These are phyloP conservation scores for Calliopsis andreniformis DNA, from an alignment of 1,140 invertebrate species.

Conservation along the genomic window DNA sequence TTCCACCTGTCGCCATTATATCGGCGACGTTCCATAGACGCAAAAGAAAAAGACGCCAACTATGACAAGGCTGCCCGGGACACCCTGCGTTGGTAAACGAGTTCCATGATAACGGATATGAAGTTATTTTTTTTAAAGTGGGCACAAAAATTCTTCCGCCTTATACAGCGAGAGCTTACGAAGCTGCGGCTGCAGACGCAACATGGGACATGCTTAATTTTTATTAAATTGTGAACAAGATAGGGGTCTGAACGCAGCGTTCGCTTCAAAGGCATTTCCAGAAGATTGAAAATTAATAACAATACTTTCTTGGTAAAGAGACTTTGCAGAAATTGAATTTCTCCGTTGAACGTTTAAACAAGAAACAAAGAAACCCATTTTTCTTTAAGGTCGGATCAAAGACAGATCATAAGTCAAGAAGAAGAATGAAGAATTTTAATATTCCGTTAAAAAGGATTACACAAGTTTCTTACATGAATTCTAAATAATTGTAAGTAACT, in stretches of 20 bases:
- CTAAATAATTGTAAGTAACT: no score
- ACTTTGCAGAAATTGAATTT: neutral
- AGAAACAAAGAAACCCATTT: no score
- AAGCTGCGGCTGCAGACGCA: constrained; percentile 16
- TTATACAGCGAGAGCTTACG: constrained; percentile 12
- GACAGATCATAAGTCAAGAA: no score
- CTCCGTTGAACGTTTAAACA: neutral
- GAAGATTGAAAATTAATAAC: constrained; percentile 2
- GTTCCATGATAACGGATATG: constrained; percentile 41
- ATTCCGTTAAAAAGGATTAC: no score
- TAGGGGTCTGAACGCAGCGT: neutral
- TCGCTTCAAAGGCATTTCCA: neutral
- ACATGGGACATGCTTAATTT: constrained; percentile 17
- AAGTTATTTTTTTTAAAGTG: constrained; percentile 20
- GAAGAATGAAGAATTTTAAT: no score
- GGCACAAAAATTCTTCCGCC: constrained; percentile 27
- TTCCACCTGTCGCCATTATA: constrained; percentile 46
- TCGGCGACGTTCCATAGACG: constrained; percentile 33
- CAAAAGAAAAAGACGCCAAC: constrained; percentile 30
- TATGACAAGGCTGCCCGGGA: constrained; percentile 47
- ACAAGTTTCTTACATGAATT: no score
- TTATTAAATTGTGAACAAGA: constrained; percentile 12
- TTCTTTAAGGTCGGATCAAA: no score
- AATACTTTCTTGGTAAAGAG: neutral
- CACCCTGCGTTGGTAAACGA: constrained; percentile 34